phyloP scores from a whole-genome alignment of 2,888 invertebrate genomes.

The Arctia plantaginis region DNA sequence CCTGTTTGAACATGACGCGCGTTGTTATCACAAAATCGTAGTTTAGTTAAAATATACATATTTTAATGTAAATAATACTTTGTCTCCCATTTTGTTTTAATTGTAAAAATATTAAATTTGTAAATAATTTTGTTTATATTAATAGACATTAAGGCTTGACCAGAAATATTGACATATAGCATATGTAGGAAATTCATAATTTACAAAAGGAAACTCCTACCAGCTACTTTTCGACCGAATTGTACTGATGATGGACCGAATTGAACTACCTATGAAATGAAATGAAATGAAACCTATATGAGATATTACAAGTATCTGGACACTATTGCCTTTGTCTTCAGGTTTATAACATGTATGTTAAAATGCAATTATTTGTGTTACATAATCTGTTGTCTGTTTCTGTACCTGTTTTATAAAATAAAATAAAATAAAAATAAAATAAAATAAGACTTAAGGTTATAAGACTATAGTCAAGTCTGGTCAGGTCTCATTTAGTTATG shows the following conservation, averaged over 20 bases:
- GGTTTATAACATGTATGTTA: too few species aligned
- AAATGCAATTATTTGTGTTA: too few species aligned
- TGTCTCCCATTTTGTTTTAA: background rate
- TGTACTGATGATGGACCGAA: background rate
- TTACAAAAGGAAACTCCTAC: background rate
- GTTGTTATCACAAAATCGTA: background rate
- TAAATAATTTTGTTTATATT: constrained; percentile 2
- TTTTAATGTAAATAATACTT: constrained; percentile 9
- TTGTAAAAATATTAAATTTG: background rate
- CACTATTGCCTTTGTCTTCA: background rate
- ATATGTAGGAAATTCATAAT: background rate
- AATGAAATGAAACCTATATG: too few species aligned
- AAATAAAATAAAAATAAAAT: too few species aligned
- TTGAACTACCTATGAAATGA: too few species aligned
- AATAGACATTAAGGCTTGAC: background rate
- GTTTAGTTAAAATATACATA: background rate
- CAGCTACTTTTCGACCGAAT: background rate
- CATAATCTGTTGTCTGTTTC: too few species aligned
- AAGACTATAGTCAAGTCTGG: background rate
- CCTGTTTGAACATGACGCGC: background rate
- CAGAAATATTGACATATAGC: background rate
- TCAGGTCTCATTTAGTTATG: background rate
- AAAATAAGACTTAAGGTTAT: background rate
- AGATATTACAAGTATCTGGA: too few species aligned
- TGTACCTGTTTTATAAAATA: too few species aligned